These are phyloP conservation scores for Erpetoichthys calabaricus DNA, from an alignment of 2,797 vertebrate species.

Conservation along the genomic window DNA sequence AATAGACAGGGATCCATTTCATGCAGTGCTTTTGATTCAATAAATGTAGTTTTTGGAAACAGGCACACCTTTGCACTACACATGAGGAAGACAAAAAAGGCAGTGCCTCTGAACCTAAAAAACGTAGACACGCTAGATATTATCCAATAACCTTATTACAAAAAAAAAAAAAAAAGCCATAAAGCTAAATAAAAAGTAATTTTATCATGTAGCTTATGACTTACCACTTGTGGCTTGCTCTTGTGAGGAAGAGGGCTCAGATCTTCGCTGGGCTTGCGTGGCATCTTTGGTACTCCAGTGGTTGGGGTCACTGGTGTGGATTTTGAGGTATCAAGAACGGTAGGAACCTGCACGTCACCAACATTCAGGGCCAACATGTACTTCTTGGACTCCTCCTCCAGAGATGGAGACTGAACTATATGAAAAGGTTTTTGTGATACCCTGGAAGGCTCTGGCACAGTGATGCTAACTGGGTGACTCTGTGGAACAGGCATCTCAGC, in stretches of 20 bases:
- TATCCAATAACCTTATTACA: too few relatives aligned
- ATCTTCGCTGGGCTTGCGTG: constrained; percentile 46
- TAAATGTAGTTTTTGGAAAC: too few relatives aligned
- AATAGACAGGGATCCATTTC: too few relatives aligned
- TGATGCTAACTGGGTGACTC: constrained; percentile 18
- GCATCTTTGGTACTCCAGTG: constrained; percentile 40
- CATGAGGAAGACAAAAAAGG: too few relatives aligned
- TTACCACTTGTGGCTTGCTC: constrained; percentile 87
- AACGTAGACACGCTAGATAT: too few relatives aligned
- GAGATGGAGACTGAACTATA: constrained; percentile 47
- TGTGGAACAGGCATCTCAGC: constrained; percentile 39
- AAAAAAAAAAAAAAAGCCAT: too few relatives aligned
- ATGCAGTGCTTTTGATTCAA: too few relatives aligned
- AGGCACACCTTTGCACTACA: too few relatives aligned
- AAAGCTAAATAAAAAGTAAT: background rate
- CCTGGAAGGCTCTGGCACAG: constrained; percentile 24
- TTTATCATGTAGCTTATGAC: constrained; percentile 28
- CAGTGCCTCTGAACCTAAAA: too few relatives aligned
- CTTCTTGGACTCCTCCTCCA: constrained; percentile 76
- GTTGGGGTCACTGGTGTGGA: constrained; percentile 37
- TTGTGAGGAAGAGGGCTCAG: constrained; percentile 34
- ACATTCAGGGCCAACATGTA: constrained; percentile 63
- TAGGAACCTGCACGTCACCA: constrained; percentile 32
- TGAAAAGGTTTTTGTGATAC: constrained; percentile 34
- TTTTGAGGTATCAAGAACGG: constrained; percentile 36